A percentile compares a stretch with the other conserved stretches of the same genome.
Evolutionary conservation across 2,888 invertebrate genomes (phyloP).

Genomic region (Callinectes sapidus): DNA sequence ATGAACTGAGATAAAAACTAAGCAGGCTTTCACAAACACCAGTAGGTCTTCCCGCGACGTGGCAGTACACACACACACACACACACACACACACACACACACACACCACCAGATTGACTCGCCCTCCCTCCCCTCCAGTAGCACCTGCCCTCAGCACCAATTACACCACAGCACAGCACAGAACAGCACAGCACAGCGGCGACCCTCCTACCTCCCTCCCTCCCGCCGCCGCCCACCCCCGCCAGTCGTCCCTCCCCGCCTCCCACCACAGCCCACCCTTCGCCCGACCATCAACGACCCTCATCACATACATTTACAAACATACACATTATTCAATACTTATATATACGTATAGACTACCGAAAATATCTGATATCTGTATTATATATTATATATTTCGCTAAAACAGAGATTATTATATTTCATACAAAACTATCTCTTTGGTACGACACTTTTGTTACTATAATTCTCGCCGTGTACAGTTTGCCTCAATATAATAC

Average conservation of each 20-base stretch:
- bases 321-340: background rate
- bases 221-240: background rate
- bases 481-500: background rate
- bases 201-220: background rate
- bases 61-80: background rate
- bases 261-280: background rate
- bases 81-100: background rate
- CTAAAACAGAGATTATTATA: slow-evolving; percentile 17
- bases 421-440: background rate
- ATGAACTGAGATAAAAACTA: background rate
- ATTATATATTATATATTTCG: background rate
- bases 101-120: background rate
- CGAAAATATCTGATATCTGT: slow-evolving; percentile 7
- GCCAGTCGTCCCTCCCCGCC: background rate
- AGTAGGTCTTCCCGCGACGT: too few relatives aligned
- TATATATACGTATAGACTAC: background rate
- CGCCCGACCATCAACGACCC: background rate
- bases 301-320: background rate
- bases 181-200: background rate
- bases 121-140: background rate
- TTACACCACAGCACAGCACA: background rate
- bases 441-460: background rate
- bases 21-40: background rate
- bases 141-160: slow-evolving; percentile 3
- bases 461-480: background rate